phyloP scores from a whole-genome alignment of 2,888 invertebrate species.

The Halictus ligatus region DNA sequence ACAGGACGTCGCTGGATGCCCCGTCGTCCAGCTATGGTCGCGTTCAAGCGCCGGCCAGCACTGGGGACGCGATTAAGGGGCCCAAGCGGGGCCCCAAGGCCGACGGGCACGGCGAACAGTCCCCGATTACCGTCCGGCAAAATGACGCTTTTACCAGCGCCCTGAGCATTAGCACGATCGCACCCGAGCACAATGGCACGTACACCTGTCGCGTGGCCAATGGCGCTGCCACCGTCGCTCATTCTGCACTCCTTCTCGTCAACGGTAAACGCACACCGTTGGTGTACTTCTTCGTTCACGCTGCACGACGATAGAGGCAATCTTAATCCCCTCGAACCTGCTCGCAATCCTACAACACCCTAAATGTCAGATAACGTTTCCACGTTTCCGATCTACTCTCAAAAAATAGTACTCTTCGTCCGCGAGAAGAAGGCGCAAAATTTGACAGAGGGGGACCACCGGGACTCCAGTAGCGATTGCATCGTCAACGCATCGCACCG shows the following conservation, averaged over 20 bases:
- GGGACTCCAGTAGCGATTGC: neutral
- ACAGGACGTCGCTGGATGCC: conserved; percentile 74
- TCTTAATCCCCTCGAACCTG: neutral
- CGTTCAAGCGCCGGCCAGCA: conserved; percentile 62
- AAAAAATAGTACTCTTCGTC: neutral
- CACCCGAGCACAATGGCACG: conserved; percentile 86
- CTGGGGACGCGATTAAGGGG: conserved; percentile 66
- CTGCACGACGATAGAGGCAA: conserved; percentile 44
- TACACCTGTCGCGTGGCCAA: conserved; percentile 87
- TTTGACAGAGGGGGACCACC: neutral
- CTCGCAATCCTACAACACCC: neutral
- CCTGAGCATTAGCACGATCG: conserved; percentile 87
- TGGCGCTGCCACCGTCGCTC: conserved; percentile 86
- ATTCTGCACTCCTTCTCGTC: conserved; percentile 87
- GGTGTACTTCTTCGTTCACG: conserved; percentile 70
- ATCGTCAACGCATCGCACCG: too few relatives aligned
- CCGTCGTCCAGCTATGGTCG: conserved; percentile 72
- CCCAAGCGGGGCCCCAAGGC: conserved; percentile 68
- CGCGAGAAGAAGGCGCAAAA: neutral
- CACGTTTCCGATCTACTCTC: neutral
- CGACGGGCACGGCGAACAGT: conserved; percentile 64
- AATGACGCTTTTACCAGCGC: conserved; percentile 87
- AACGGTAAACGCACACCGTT: conserved; percentile 85
- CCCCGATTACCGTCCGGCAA: conserved; percentile 85
- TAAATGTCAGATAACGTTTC: neutral